Conservation (phyloP, 2,113 vertebrate species). For the Anoplopoma fimbria region DNA sequence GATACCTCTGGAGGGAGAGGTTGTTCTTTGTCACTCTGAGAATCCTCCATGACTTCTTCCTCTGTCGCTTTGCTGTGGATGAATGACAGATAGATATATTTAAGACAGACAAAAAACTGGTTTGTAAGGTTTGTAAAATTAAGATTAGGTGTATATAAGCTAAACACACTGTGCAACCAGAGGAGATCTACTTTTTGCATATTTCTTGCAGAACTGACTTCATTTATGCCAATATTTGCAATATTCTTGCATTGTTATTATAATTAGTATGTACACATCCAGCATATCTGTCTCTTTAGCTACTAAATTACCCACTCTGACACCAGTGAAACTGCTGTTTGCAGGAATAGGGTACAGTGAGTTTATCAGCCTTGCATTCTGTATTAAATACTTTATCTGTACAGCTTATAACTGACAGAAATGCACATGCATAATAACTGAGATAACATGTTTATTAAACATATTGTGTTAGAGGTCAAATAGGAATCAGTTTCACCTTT, state of each 20-base stretch:
- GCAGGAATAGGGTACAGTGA: background rate
- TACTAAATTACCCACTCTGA: background rate
- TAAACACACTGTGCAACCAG: too few relatives aligned
- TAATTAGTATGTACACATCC: background rate
- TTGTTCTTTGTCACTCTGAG: conserved; percentile 20
- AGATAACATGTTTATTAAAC: too few relatives aligned
- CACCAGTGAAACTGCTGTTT: background rate
- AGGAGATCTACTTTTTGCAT: too few relatives aligned
- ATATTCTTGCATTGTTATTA: background rate
- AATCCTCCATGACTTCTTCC: background rate
- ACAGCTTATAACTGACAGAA: too few relatives aligned
- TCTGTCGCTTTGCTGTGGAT: conserved; percentile 34
- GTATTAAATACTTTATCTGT: background rate
- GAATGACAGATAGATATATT: conserved; percentile 17
- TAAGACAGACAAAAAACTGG: background rate
- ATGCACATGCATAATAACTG: too few relatives aligned
- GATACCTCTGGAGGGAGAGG: conserved; percentile 9
- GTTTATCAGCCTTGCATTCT: background rate
- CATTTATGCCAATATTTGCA: background rate
- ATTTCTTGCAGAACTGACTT: background rate
- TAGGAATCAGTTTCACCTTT: conserved; percentile 44
- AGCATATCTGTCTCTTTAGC: background rate
- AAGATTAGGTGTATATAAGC: background rate
- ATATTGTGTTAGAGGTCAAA: conserved; percentile 5
- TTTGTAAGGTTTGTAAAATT: background rate